Evolutionary conservation across 30 jellyfish, hydroid and myxozoan genomes (phyloP), one percentile per base, ranked within the genome.

Genomic region (Aurelia aurita complex sp. Pacific): DNA sequence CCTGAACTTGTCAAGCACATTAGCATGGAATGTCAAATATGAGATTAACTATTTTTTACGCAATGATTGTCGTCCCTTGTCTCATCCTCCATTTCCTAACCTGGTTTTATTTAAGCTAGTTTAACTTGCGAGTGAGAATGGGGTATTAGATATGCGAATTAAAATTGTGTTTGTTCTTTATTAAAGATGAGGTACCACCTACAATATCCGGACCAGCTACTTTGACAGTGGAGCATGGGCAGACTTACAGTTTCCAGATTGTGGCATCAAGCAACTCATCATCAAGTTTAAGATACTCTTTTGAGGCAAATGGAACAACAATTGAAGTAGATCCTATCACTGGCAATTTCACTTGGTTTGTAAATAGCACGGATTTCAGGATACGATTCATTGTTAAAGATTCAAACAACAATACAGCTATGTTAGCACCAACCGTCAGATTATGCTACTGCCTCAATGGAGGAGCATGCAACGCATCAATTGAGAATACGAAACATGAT

Each of bases 401-500:
- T 42, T 18, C 73, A 3, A 23, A 12, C 50, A 67, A 69, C 80
- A 76, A 55, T 17, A 12, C 96, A 10, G 85, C 69, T 5, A 52
- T 85, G 18, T 23, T 86, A 14, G 62, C 90, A 14, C 96, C 96
- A 17, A 33, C 61, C 18, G 79, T 87, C 74, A 69, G 40, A 17
- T 16, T 67, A n/a, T 87, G 96, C 65, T 78, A 87, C 76, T 87
- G 96, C 60, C 64, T 87, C 40, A 87, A 87, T 46, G 96, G 96
- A 17, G 96, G 85, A 6, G 19, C 88, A 5, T 87, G 96, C 59
- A 65, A 77, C 70, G 19, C 69, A 3, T 10, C 90, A 5, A 51
- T 19, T 42, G 66, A 18, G 10, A 85, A 76, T 59, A 23, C 74
- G 9, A 42, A 61, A 11, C 19, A 65, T 19, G 57, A 57, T 65